These are phyloP conservation scores for Drosophila mulleri DNA, from an alignment of 2,888 invertebrate genomes.

Conservation along the genomic window DNA sequence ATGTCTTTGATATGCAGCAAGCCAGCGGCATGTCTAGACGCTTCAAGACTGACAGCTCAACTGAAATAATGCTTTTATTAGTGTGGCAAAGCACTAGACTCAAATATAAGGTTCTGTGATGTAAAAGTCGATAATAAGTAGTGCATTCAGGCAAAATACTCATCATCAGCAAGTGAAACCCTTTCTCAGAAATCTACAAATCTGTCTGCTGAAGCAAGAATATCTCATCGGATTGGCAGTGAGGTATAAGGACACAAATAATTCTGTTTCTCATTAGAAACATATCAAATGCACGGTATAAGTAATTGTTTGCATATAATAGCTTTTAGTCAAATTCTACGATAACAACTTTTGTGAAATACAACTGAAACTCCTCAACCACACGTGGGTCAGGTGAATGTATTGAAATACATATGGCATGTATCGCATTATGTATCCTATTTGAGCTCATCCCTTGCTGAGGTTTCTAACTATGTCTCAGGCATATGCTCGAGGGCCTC, in stretches of 20 bases:
- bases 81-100: neutral
- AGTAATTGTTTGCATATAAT: neutral
- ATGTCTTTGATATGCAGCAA: slow-evolving; percentile 2
- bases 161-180: neutral
- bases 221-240: neutral
- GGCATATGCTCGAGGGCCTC: slow-evolving; percentile 34
- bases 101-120: neutral
- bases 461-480: neutral
- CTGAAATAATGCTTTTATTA: neutral
- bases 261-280: neutral
- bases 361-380: neutral
- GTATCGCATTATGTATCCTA: slow-evolving; percentile 6
- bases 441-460: neutral
- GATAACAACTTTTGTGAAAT: slow-evolving; percentile 3
- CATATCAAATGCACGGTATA: neutral
- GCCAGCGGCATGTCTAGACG: slow-evolving; percentile 44
- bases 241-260: neutral
- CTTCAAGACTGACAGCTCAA: too few relatives aligned
- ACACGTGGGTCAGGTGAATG: neutral
- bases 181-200: neutral
- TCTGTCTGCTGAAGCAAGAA: neutral
- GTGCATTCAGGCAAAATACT: too few relatives aligned
- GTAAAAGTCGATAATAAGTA: too few relatives aligned
- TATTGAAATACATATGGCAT: neutral
- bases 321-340: neutral